Base-by-base conservation (phyloP, 2,888 invertebrate genomes). In the Drosophila nigricruria region DNA sequence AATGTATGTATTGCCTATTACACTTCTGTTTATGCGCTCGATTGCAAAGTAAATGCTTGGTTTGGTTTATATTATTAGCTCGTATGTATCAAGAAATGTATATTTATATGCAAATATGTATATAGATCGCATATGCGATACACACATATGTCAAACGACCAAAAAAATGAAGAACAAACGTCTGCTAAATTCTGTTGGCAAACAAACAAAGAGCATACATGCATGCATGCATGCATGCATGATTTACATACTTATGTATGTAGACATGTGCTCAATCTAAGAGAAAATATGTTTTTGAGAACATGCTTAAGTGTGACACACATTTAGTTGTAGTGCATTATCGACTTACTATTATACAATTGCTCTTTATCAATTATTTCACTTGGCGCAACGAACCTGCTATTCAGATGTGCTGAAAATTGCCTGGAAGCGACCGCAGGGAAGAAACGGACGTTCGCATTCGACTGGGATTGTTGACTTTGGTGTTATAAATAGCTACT, bases 161-260 rank as follows among this genome's bases (percentile, higher is more conserved):
- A 63, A 67, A 43, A 34, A 50, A 34, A 57, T 45, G 42, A 61
- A 58, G 23, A 52, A 25, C 23, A 61, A 72, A 67, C 63, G 68
- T 69, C 79, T 77, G 77, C 78, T 36, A 68, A 75, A 72, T 56
- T 60, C 63, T 80, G 60, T 75, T 80, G 78, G 69, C 87, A 83
- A 72, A 62, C 62, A 66, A 62, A 71, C 77, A 80, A 70, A 77
- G 60, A 56, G 58, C 8, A 38, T 18, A 38, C 3, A n/a, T 36
- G 47, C 2, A 45, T 30, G n/a, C n/a, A 16, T 30, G 20, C 27
- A 38, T 18, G 20, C 5, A 23, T 12, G 10, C 1, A n/a, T n/a
- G n/a, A n/a, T n/a, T n/a, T 14, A 23, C 4, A 14, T 34, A 34
- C 1, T 0, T 20, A 23, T 25, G n/a, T 25, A 32, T 8, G 20